Conservation (phyloP, 2,797 vertebrate genomes). For the Hoplostethus atlanticus region DNA sequence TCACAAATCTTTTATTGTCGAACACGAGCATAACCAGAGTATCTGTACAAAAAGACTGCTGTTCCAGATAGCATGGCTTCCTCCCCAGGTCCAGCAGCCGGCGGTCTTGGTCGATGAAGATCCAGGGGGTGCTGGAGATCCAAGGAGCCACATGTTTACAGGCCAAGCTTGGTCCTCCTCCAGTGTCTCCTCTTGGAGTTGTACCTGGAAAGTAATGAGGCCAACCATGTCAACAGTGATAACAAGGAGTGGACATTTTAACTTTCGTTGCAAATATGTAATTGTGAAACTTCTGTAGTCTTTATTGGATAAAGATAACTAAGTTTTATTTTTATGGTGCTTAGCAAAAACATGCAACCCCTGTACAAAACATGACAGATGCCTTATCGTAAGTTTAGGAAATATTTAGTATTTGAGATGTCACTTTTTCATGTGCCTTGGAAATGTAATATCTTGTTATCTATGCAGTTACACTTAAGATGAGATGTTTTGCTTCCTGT, state of each 20-base stretch:
- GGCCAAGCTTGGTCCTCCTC: conserved; percentile 93
- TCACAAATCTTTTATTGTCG: conserved; percentile 84
- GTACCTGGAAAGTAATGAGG: conserved; percentile 83
- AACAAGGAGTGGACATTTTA: not conserved
- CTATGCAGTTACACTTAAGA: too few relatives aligned
- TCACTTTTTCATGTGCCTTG: too few relatives aligned
- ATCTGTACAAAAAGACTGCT: conserved; percentile 84
- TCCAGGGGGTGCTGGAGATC: conserved; percentile 48
- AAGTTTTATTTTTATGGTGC: too few relatives aligned
- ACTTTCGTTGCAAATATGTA: not conserved
- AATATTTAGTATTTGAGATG: too few relatives aligned
- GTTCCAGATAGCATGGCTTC: conserved; percentile 73
- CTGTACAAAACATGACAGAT: too few relatives aligned
- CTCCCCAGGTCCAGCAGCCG: conserved; percentile 68
- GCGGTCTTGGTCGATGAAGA: conserved; percentile 59
- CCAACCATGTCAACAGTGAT: not conserved
- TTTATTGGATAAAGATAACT: too few relatives aligned
- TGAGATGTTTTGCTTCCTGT: not conserved
- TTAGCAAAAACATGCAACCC: too few relatives aligned
- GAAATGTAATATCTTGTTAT: too few relatives aligned
- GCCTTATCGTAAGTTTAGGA: too few relatives aligned
- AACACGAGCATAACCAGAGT: conserved; percentile 80
- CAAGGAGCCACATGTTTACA: conserved; percentile 79
- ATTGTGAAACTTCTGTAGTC: too few relatives aligned
- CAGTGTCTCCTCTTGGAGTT: conserved; percentile 97